phyloP scores from a whole-genome alignment of 37 sponge, comb jelly and placozoan genomes.

The Lycopodina hypogea region DNA sequence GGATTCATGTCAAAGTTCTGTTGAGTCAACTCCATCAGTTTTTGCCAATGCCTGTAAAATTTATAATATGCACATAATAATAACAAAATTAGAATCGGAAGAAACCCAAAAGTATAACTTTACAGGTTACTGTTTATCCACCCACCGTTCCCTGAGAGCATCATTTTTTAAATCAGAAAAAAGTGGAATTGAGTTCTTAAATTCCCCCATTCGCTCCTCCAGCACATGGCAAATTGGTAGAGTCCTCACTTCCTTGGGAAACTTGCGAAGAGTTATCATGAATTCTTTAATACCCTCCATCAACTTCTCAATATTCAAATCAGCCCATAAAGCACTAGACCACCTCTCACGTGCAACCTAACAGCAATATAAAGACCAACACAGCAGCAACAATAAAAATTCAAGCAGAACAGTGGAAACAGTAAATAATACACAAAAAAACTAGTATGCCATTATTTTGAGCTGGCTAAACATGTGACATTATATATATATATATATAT shows the following conservation, averaged over 20 bases:
- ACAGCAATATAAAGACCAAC: slow-evolving; percentile 8
- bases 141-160: slow-evolving; percentile 87
- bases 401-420: too few relatives aligned
- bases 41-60: slow-evolving; percentile 89
- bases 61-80: not conserved
- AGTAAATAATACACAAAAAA: too few relatives aligned
- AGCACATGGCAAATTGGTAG: slow-evolving; percentile 86
- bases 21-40: slow-evolving; percentile 90
- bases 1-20: slow-evolving; percentile 99
- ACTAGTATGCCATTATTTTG: too few relatives aligned
- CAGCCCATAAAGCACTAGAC: slow-evolving; percentile 96
- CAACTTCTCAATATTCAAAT: slow-evolving; percentile 87
- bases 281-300: slow-evolving; percentile 95
- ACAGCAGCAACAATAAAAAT: not conserved
- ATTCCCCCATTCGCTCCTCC: slow-evolving; percentile 94
- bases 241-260: slow-evolving; percentile 93
- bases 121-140: not conserved
- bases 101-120: not conserved
- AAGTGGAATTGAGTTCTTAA: slow-evolving; percentile 97
- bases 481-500: too few relatives aligned
- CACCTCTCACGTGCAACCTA: slow-evolving; percentile 96
- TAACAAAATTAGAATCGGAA: not conserved
- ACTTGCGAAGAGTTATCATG: slow-evolving; percentile 72
- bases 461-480: too few relatives aligned
- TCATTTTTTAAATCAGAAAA: slow-evolving; percentile 98